Evolutionary conservation across 2,797 vertebrate genomes (phyloP).

Genomic region (Pangasius djambal): DNA sequence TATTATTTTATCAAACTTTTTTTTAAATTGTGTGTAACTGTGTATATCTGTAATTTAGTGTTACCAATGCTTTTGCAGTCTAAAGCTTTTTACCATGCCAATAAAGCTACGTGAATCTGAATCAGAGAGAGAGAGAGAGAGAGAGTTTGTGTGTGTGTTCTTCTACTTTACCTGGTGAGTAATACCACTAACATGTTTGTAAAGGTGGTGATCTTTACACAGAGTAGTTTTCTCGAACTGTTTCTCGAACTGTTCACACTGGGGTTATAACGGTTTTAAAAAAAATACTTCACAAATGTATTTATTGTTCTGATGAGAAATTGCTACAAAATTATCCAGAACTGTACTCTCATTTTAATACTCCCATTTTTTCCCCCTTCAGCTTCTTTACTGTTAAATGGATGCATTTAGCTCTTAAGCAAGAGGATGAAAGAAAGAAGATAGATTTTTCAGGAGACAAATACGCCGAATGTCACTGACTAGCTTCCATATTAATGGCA

Average conservation of each 20-base stretch:
- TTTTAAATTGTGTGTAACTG: no score
- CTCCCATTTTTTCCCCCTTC: no score
- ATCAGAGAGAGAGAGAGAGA: no score
- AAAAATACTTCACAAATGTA: background rate
- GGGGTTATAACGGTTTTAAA: background rate
- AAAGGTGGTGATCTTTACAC: background rate
- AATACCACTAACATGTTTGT: background rate
- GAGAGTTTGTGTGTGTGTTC: no score
- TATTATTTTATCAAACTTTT: no score
- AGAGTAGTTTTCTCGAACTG: background rate
- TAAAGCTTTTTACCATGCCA: no score
- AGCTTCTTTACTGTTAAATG: background rate
- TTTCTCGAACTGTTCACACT: background rate
- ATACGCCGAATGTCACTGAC: background rate
- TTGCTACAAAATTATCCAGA: background rate
- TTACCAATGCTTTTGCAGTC: no score
- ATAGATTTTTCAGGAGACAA: background rate
- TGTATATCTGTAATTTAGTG: no score
- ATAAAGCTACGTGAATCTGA: no score
- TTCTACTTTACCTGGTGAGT: no score
- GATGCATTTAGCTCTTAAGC: background rate
- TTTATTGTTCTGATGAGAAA: background rate
- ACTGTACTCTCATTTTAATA: background rate
- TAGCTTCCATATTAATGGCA: background rate
- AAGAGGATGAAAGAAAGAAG: background rate